Conservation (phyloP, 2,888 invertebrate species). For the Unio delphinus region DNA sequence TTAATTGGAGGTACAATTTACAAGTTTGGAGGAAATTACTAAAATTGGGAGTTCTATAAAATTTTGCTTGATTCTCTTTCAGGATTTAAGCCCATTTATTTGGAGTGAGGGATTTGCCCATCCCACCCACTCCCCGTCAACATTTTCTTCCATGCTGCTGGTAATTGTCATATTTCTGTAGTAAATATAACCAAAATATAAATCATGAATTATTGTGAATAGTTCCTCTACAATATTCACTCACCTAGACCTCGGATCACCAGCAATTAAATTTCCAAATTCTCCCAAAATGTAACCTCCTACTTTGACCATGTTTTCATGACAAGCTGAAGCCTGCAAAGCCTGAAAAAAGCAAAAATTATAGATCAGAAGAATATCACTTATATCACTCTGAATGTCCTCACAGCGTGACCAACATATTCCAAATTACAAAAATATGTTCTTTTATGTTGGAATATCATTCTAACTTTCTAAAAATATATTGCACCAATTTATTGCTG, state of each 20-base stretch:
- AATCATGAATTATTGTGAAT: no score
- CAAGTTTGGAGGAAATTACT: no score
- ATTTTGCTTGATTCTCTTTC: no score
- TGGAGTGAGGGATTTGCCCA: no score
- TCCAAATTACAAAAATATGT: neutral
- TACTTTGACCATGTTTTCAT: conserved; percentile 99
- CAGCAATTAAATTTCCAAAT: conserved; percentile 99
- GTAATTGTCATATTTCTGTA: no score
- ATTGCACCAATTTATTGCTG: neutral
- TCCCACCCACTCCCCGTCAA: no score
- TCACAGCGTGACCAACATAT: neutral
- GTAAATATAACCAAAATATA: no score
- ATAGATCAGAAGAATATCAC: neutral
- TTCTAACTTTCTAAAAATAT: neutral
- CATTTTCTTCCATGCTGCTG: no score
- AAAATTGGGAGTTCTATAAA: no score
- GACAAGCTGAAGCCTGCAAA: conserved; percentile 98
- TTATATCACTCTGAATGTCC: neutral
- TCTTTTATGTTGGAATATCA: neutral
- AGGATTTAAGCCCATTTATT: no score
- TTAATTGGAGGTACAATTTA: neutral
- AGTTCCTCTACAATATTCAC: conserved; percentile 1
- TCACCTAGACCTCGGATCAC: conserved; percentile 89
- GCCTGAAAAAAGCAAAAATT: conserved; percentile 75
- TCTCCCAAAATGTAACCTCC: conserved; percentile 99